Base-by-base conservation (phyloP, 2,797 vertebrate species). In the Phoeniculus purpureus region DNA sequence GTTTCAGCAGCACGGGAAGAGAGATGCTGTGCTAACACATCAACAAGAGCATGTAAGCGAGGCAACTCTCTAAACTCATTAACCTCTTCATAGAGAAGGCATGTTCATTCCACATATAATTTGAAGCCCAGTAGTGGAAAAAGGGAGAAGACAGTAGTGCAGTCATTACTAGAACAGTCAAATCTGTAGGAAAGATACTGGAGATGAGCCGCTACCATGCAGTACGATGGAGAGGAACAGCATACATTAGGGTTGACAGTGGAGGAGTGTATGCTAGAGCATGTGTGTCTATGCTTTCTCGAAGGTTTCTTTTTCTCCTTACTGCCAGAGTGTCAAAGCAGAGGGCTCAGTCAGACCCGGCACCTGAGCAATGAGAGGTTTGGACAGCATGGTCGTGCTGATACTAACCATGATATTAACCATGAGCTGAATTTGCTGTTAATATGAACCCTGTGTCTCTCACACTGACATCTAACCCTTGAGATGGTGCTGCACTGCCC, bases 281-380 rank as follows among this genome's bases (percentile, higher is more conserved):
- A 11, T 0, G 0, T 5, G 22, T 10, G 21, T 32, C 45, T 31
- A 45, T 45, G 17, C 23, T 64, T 37, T 50, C 12, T 27, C 51
- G 64, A 86, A 45, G 34, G 34, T 50, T 87, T 67, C 20, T 25
- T 66, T 31, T 34, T 15, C 47, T 65, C 8, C 51, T n/a, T 34
- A 47, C 29, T 54, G 43, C 32, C 52, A 45, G 78, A 65, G 68
- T 0, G 1, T 18, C 12, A n/a, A 40, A 65, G 48, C 70, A 86
- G 40, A 18, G 15, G 3, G 16, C 48, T 74, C 25, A 10, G 13
- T 43, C 29, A 34, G 34, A 50, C 27, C 26, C 12, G 20, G n/a
- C 32, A n/a, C 12, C 22, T 3, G 20, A 48, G 29, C 22, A 64
- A 32, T 1, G 20, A 0, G 0, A 61, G 29, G 34, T 15, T 32